Base-by-base conservation (phyloP, 1,140 invertebrate genomes). In the Tetraneura akinire region DNA sequence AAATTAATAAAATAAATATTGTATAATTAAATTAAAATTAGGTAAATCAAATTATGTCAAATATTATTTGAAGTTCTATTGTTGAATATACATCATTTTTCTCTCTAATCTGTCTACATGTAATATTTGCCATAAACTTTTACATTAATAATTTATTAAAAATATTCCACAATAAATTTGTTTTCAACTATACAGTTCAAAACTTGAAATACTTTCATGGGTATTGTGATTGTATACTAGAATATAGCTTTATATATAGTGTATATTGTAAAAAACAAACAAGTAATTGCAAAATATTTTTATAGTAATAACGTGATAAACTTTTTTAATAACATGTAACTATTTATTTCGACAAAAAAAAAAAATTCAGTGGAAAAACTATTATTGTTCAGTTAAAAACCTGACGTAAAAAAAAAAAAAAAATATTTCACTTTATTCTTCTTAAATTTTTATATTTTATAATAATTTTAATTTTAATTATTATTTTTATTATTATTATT, bases 281-380 rank as follows among this genome's bases (percentile, higher is more conserved):
- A 13, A 51, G 10, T 32, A 49, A 32, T 3, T 23, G 8, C 16
- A 51, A 51, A 71, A 9, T 49, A 51, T 51, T 71, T 71, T 51
- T 9, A 9, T 29, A 71, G n/a, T 49, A 49, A 70, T 29, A 32
- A n/a, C 47, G 13, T n/a, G 23, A 71, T 29, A 71, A 71, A 71
- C 68, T 71, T 71, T 71, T 71, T 71, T 51, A 71, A 71, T 71
- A 51, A 13, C 26, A n/a, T 51, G 49, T 21, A 49, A 49, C 47
- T 26, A 70, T 70, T 16, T 47, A 45, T 47, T 68, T 68, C 45
- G 11, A 45, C 23, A 5, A 49, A 49, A 49, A 49, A 18, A 18
- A 37, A 11, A 66, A 21, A n/a, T 37, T 42, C 21, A 5, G 5
- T 37, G 10, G 37, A 37, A 42, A 66, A 32, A 47, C n/a, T 3